Evolutionary conservation across 2,113 vertebrate species (phyloP).

Genomic region (Vanacampus margaritifer): DNA sequence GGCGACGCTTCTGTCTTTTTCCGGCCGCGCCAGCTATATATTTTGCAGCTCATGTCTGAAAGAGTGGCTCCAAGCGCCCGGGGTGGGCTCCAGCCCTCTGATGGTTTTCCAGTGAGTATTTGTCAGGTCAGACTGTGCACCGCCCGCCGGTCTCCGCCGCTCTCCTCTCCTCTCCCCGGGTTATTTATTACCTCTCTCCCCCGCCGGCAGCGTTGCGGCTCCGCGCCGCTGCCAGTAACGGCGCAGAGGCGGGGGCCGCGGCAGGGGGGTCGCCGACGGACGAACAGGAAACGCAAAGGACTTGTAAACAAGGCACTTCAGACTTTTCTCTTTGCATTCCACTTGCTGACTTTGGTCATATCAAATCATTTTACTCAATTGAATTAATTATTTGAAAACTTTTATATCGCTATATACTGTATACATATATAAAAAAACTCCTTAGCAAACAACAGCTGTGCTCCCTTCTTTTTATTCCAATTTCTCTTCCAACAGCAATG

Average conservation of each 20-base stretch:
- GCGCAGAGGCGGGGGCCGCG: conserved; percentile 74
- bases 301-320: background rate
- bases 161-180: conserved; percentile 86
- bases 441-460: background rate
- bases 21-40: conserved; percentile 69
- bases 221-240: conserved; percentile 85
- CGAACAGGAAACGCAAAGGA: conserved; percentile 39
- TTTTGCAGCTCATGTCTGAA: conserved; percentile 79
- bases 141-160: conserved; percentile 86
- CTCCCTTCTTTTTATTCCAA: background rate
- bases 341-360: background rate
- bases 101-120: conserved; percentile 90
- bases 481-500: background rate
- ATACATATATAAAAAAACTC: background rate
- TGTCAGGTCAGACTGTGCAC: conserved; percentile 89
- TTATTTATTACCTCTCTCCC: conserved; percentile 95
- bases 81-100: conserved; percentile 82
- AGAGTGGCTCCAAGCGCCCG: conserved; percentile 82
- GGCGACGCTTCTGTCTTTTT: conserved; percentile 65
- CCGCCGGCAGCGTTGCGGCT: conserved; percentile 89
- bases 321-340: background rate
- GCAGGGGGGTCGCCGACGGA: conserved; percentile 54
- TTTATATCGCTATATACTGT: too few relatives aligned
- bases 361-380: background rate
- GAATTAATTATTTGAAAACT: background rate